phyloP scores from a whole-genome alignment of 2,797 vertebrate species.

The Silurus aristotelis region DNA sequence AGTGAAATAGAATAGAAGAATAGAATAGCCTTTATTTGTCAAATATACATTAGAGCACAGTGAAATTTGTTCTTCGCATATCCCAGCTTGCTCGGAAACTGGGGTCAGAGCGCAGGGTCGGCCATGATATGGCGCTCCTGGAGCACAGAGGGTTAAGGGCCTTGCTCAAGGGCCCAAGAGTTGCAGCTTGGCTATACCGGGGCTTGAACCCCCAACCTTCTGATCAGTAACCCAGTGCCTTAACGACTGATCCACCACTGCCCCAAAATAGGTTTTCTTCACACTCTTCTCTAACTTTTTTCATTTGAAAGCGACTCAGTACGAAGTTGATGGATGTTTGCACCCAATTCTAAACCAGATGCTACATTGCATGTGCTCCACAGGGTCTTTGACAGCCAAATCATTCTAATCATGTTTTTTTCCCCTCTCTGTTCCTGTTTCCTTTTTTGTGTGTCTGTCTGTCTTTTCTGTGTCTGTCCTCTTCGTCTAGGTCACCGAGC shows the following conservation, averaged over 20 bases:
- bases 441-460: slow-evolving; percentile 47
- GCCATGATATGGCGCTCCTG: too few relatives aligned
- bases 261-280: not conserved
- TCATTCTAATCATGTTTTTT: slow-evolving; percentile 9
- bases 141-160: too few relatives aligned
- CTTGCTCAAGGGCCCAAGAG: too few relatives aligned
- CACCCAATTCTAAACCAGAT: slow-evolving; percentile 59
- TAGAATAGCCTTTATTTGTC: too few relatives aligned
- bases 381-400: slow-evolving; percentile 1
- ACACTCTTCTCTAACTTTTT: not conserved
- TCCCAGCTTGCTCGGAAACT: too few relatives aligned
- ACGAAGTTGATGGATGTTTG: slow-evolving; percentile 43
- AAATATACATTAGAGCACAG: too few relatives aligned
- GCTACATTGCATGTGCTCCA: slow-evolving; percentile 56
- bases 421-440: slow-evolving; percentile 6
- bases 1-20: not conserved
- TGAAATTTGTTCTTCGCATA: too few relatives aligned
- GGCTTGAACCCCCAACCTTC: too few relatives aligned
- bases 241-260: too few relatives aligned
- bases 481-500: slow-evolving; percentile 86
- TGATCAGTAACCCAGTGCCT: too few relatives aligned
- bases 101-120: too few relatives aligned
- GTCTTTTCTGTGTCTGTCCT: slow-evolving; percentile 46
- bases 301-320: not conserved
- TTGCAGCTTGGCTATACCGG: too few relatives aligned